Base-by-base conservation (phyloP, 64 coral and sea anemone species). In the Stichodactyla helianthus region DNA sequence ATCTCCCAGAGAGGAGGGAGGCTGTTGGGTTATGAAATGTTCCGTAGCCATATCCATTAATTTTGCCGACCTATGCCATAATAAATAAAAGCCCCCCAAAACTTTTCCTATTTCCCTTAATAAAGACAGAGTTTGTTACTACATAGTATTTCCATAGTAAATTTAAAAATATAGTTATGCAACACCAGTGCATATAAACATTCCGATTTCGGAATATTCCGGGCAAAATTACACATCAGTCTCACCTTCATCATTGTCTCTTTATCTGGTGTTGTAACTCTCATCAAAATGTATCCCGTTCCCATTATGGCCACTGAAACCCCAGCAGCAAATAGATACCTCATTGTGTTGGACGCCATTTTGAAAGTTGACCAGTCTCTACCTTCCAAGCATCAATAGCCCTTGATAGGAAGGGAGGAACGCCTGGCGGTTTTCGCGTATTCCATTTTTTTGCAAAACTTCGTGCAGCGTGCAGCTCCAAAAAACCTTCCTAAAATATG, bases 201-300 rank as follows among this genome's bases (percentile, higher is more conserved):
- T 35, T 4, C 68, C 25, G 1, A 27, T n/a, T 20, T 23, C 2
- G 5, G 9, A 68, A 22, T 74, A 74, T 6, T 10, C 10, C 11
- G 10, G 2, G 14, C 4, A 74, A 26, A 31, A 28, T 27, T 8
- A 26, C 35, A 81, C 78, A 53, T 7, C 51, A 63, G 6, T 84
- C 55, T 35, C 26, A 84, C 83, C 83, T 84, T 84, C 23, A 84
- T 19, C 83, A 84, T 84, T 13, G 54, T 25, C 25, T 84, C 83
- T 63, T 84, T 84, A 63, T 84, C 83, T 15, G 55, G 83, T 58
- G 83, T 60, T 7, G 83, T 84, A 58, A 63, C 83, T 84, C 55
- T 84, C 83, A 84, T 84, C 51, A 84, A 62, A 50, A 84, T 1
- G 17, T 59, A 84, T 84, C 83, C 83, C 4, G 50, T 55, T 84